Percentiles rank a stretch among this genome's conserved stretches.
Conservation (phyloP, 2,113 vertebrate species). For the Gobio gobio region DNA sequence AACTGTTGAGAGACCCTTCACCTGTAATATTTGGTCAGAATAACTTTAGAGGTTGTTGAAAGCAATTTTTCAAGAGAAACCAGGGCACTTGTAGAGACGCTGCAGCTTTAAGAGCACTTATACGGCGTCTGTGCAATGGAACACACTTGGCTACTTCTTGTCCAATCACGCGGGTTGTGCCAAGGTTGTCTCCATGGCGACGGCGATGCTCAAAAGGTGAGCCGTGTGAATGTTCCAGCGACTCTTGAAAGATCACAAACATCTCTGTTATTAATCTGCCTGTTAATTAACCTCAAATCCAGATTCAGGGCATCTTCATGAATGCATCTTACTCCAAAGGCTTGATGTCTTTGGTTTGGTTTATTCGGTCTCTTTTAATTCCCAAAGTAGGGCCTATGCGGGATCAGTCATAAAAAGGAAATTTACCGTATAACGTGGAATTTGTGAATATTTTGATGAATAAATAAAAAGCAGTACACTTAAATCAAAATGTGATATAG, state of each 20-base stretch:
- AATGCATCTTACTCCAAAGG: neutral
- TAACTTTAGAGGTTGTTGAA: neutral
- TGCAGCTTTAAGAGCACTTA: conserved; percentile 20
- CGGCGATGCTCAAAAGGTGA: conserved; percentile 11
- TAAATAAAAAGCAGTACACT: no score
- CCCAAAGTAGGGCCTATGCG: no score
- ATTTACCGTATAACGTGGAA: no score
- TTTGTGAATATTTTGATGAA: no score
- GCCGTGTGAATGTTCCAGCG: conserved; percentile 28
- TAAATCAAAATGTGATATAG: no score
- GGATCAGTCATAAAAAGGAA: no score
- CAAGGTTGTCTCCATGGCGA: conserved; percentile 58
- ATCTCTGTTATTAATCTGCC: neutral
- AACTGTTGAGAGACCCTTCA: neutral
- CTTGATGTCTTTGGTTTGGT: neutral
- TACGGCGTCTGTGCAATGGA: neutral
- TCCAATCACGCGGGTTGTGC: conserved; percentile 3
- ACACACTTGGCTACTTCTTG: neutral
- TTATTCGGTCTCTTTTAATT: no score
- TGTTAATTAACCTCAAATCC: conserved; percentile 14
- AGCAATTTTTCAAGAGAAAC: neutral
- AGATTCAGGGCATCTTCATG: neutral
- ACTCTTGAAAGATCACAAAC: conserved; percentile 21
- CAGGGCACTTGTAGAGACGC: conserved; percentile 4
- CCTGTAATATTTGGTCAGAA: conserved; percentile 11